Conservation (phyloP, 2,113 vertebrate species). For the Podilymbus podiceps region DNA sequence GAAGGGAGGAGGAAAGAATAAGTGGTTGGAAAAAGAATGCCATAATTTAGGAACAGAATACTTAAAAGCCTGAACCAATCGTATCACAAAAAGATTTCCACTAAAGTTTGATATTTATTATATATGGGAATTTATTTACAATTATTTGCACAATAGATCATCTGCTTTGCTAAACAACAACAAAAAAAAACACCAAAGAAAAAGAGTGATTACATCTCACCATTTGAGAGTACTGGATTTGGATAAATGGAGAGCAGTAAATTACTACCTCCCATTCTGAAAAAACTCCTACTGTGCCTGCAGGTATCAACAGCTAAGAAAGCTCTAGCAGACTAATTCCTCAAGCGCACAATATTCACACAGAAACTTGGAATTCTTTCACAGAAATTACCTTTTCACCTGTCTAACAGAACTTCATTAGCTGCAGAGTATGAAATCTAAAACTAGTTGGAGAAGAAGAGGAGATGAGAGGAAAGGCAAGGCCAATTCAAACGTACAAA, state of each 20-base stretch:
- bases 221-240: neutral
- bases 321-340: neutral
- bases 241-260: rapidly evolving
- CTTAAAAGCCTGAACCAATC: neutral
- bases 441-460: neutral
- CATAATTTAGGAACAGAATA: neutral
- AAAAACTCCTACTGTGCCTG: neutral
- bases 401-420: neutral
- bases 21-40: neutral
- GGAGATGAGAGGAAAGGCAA: neutral
- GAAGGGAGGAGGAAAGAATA: neutral
- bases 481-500: neutral
- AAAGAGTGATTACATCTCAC: neutral
- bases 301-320: neutral
- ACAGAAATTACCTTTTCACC: neutral
- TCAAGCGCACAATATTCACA: neutral
- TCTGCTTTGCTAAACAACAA: no score
- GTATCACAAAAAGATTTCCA: no score
- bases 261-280: neutral
- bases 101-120: neutral
- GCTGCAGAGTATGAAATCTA: neutral
- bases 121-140: neutral
- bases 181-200: no score
- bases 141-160: no score
- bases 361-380: neutral